Base-by-base conservation (phyloP, 1,140 invertebrate genomes). In the Nymphalis io region DNA sequence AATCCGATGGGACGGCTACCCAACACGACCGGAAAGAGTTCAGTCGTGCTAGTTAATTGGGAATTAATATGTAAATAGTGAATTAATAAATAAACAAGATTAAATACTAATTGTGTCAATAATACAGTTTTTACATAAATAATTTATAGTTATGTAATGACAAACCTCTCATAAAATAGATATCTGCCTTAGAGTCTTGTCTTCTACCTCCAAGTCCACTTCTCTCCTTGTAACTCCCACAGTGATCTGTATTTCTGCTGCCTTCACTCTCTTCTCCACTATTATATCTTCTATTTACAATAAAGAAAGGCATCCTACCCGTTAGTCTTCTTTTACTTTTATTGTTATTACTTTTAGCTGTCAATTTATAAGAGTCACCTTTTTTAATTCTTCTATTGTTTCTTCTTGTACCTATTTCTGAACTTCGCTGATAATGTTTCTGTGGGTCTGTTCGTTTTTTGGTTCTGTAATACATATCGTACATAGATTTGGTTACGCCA, bases 391-490 rank as follows among this genome's bases (percentile, higher is more conserved):
- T 55, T 27, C 21, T 27, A 5, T 55, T 27, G 23, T 20, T 1
- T 55, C 4, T 16, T 27, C 27, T n/a, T 18, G 0, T 42, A 42
- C 4, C 2, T 13, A 78, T 73, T 63, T 79, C 73, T 18, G 70
- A 68, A 21, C 42, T 46, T 57, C 78, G 69, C 10, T 76, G 21
- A 8, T 73, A 60, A 0, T 74, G 76, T 42, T 79, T 80, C n/a
- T 68, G 72, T 6, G 48, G 18, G 20, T 42, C 62, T 60, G 61
- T 66, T n/a, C 62, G 70, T 0, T 73, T 71, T 51, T 70, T 79
- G 2, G 46, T 74, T 72, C 80, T 84, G 67, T 89, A 89, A 40
- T 89, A 89, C 87, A 89, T 89, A 51, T 88, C 85, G 62, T 87
- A 88, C 10, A 89, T 88, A 0, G 87, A 89, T 63, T 83, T 85